A percentile compares a stretch with the other conserved stretches of the same genome.
phyloP scores from a whole-genome alignment of 1,140 invertebrate species.

The Hypsibius dujardini region DNA sequence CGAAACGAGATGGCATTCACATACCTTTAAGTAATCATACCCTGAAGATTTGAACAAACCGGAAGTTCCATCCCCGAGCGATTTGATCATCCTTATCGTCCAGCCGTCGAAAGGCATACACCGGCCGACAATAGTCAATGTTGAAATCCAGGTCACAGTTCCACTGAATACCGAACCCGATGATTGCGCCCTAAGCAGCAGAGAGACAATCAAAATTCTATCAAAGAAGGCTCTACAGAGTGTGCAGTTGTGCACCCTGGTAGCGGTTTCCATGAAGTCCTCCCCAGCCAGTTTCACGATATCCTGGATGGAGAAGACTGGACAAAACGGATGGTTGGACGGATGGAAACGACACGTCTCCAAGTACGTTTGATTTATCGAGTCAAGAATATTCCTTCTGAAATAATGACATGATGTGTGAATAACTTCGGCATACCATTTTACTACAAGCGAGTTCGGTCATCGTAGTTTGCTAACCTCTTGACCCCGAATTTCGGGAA shows the following conservation, averaged over 20 bases:
- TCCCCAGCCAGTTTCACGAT: constrained; percentile 1
- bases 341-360: not conserved
- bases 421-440: not conserved
- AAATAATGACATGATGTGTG: not conserved
- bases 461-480: not conserved
- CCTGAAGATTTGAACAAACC: constrained; percentile 1
- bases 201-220: not conserved
- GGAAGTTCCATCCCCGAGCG: constrained; percentile 20
- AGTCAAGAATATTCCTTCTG: not conserved
- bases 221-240: not conserved
- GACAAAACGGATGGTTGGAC: not conserved
- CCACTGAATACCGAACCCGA: constrained; percentile 21
- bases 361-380: not conserved
- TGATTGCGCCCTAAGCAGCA: constrained; percentile 4
- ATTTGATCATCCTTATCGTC: constrained; percentile 20
- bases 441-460: not conserved
- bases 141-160: constrained; percentile 21
- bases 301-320: not conserved
- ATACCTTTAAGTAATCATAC: not conserved
- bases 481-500: not conserved
- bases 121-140: constrained; percentile 16
- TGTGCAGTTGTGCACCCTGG: not conserved
- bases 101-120: constrained; percentile 19
- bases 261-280: not conserved
- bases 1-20: not conserved